phyloP scores from a whole-genome alignment of 2,888 invertebrate genomes.

The Marronus borbonicus region DNA sequence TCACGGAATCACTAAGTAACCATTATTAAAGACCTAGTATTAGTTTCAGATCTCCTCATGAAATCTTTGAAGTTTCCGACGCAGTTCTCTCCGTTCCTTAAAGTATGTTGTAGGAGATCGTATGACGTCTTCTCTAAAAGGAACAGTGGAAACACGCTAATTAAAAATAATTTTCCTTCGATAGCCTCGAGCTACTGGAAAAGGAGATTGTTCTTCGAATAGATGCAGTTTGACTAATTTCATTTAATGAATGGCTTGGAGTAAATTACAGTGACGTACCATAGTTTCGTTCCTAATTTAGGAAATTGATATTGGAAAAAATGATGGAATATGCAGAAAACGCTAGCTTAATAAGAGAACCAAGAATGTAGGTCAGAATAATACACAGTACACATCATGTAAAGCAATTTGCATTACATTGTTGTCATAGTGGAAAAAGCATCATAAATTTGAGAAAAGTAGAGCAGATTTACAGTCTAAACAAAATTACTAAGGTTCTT shows the following conservation, averaged over 20 bases:
- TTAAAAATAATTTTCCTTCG: neutral
- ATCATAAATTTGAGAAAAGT: neutral
- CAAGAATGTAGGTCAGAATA: too few relatives aligned
- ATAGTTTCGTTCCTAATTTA: too few relatives aligned
- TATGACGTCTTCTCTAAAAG: neutral
- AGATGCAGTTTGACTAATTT: neutral
- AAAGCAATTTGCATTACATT: neutral
- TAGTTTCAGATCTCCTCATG: conserved; percentile 11
- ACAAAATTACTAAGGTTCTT: too few relatives aligned
- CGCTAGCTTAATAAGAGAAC: too few relatives aligned
- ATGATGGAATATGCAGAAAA: too few relatives aligned
- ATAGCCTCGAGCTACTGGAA: neutral
- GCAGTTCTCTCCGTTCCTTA: neutral
- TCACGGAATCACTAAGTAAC: conserved; percentile 23
- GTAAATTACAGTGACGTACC: too few relatives aligned
- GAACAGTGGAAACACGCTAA: neutral
- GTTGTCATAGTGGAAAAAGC: neutral
- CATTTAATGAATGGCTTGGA: neutral
- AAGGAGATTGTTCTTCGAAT: neutral
- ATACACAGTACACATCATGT: too few relatives aligned
- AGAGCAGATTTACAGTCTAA: neutral
- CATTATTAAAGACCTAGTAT: neutral
- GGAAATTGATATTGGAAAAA: too few relatives aligned
- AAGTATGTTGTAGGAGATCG: neutral
- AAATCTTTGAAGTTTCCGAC: neutral